Evolutionary conservation across 2,797 vertebrate species (phyloP).

Genomic region (Syngnathus acus): DNA sequence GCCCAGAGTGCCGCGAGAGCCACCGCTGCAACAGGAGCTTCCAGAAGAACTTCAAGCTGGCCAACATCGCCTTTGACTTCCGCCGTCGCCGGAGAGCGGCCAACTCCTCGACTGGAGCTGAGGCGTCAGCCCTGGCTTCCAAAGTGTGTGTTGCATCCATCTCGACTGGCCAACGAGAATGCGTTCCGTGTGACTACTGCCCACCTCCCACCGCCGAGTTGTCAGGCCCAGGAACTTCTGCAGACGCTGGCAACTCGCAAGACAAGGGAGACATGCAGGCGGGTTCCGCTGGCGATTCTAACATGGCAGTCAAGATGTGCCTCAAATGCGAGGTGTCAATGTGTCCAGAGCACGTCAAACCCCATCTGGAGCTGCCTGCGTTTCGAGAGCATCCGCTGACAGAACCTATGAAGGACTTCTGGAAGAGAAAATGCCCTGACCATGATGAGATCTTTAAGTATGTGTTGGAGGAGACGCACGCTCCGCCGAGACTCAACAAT

Average conservation of each 20-base stretch:
- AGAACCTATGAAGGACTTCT: conserved; percentile 61
- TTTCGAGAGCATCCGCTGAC: conserved; percentile 69
- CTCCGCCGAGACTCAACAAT: background rate
- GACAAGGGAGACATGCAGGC: conserved; percentile 4
- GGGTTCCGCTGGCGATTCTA: background rate
- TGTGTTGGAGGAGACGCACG: background rate
- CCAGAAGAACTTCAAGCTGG: conserved; percentile 70
- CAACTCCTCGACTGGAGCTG: background rate
- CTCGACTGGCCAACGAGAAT: background rate
- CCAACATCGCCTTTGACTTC: conserved; percentile 66
- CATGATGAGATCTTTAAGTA: conserved; percentile 69
- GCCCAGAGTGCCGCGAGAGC: conserved; percentile 66
- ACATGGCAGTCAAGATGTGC: conserved; percentile 65
- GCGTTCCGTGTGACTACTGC: conserved; percentile 62
- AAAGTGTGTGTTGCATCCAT: background rate
- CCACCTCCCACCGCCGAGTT: conserved; percentile 6
- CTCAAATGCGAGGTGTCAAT: conserved; percentile 77
- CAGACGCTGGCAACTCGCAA: conserved; percentile 13
- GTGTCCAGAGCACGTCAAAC: conserved; percentile 67
- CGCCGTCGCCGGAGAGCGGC: conserved; percentile 29
- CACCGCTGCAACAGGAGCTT: conserved; percentile 37
- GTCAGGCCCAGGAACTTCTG: background rate
- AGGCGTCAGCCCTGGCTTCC: background rate
- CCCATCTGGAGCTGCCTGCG: conserved; percentile 67
- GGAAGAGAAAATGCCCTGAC: conserved; percentile 63